Conservation (phyloP, 1,140 invertebrate species). For the Apis florea region DNA sequence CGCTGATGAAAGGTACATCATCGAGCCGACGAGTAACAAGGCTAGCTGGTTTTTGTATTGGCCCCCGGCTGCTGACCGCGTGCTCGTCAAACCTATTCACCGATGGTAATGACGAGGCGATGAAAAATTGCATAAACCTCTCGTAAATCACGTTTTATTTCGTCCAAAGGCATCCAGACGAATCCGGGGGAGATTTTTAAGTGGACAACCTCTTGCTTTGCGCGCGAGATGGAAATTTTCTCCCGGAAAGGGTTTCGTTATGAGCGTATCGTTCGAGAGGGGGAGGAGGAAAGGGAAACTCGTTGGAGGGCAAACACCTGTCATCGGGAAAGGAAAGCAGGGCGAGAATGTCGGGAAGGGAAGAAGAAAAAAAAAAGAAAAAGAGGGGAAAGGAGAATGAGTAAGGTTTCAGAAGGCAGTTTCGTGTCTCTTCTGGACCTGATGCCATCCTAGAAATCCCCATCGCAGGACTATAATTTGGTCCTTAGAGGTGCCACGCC, state of each 20-base stretch:
- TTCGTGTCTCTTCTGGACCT: conserved; percentile 16
- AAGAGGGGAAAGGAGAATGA: background rate
- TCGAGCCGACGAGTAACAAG: conserved; percentile 24
- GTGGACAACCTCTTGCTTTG: background rate
- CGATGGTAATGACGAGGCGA: conserved; percentile 19
- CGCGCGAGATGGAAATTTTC: background rate
- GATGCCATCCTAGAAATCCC: conserved; percentile 40
- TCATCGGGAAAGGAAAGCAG: conserved; percentile 56
- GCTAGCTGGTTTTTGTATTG: conserved; percentile 39
- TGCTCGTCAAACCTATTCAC: background rate
- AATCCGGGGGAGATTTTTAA: background rate
- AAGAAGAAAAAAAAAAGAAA: background rate
- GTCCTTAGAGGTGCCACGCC: conserved; percentile 66
- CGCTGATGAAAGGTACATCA: conserved; percentile 24
- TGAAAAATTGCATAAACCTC: conserved; percentile 3
- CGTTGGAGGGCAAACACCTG: conserved; percentile 71
- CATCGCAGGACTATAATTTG: conserved; percentile 67
- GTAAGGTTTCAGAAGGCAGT: conserved; percentile 21
- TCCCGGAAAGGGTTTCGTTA: background rate
- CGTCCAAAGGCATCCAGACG: background rate
- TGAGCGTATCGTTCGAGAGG: too few species aligned
- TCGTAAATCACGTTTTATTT: conserved; percentile 12
- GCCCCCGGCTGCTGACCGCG: background rate
- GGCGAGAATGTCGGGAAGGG: background rate
- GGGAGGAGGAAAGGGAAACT: background rate